Evolutionary conservation across 2,888 invertebrate species (phyloP).

Genomic region (Meghimatium bilineatum): DNA sequence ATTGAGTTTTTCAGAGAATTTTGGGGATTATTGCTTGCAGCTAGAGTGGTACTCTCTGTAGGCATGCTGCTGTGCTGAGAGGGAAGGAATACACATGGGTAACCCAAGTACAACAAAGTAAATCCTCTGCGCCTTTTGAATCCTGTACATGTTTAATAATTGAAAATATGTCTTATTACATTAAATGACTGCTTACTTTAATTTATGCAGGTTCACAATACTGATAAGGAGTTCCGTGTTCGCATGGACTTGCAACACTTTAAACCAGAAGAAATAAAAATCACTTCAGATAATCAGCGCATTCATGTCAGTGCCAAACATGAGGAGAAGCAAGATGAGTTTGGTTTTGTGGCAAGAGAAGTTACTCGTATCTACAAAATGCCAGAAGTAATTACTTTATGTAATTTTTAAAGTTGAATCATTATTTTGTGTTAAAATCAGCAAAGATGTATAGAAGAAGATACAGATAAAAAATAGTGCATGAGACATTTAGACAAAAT

Average conservation of each 20-base stretch:
- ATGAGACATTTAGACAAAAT: too few relatives aligned
- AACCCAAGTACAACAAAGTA: too few relatives aligned
- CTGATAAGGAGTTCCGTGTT: constrained; percentile 57
- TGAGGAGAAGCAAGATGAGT: constrained; percentile 90
- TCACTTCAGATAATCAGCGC: constrained; percentile 84
- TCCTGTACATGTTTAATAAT: neutral
- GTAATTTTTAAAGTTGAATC: too few relatives aligned
- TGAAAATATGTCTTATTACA: neutral
- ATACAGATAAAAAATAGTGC: too few relatives aligned
- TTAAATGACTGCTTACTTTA: neutral
- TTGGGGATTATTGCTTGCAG: too few relatives aligned
- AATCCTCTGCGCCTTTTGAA: too few relatives aligned
- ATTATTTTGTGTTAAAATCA: too few relatives aligned
- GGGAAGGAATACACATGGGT: too few relatives aligned
- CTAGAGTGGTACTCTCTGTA: too few relatives aligned
- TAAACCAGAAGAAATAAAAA: constrained; percentile 84
- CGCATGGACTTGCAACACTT: constrained; percentile 85
- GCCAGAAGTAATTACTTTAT: constrained; percentile 79
- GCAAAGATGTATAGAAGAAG: too few relatives aligned
- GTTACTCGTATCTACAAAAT: constrained; percentile 86
- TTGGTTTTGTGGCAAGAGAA: constrained; percentile 86
- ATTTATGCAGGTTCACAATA: constrained; percentile 54
- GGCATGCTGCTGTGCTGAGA: too few relatives aligned
- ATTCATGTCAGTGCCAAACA: constrained; percentile 87
- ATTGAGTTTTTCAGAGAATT: too few relatives aligned